phyloP scores from a whole-genome alignment of 1,140 invertebrate species.

The Anastatus disparis region DNA sequence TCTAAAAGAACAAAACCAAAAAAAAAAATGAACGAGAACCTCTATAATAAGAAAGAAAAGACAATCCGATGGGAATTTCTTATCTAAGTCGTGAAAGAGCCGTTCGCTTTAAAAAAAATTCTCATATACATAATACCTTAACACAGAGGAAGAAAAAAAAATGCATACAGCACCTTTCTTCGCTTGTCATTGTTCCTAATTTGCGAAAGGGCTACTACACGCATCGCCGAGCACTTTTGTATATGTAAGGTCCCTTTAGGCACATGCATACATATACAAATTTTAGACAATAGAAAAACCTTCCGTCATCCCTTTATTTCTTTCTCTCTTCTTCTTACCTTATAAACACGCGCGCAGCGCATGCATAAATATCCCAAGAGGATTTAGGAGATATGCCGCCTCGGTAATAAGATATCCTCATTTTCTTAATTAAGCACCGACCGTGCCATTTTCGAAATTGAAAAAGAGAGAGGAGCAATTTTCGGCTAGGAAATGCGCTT shows the following conservation, averaged over 20 bases:
- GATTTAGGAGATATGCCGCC: background rate
- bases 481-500: background rate
- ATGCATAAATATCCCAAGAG: background rate
- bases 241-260: background rate
- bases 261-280: background rate
- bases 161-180: background rate
- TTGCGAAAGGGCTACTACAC: conserved; percentile 9
- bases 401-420: conserved; percentile 25
- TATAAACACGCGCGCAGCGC: background rate
- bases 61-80: conserved; percentile 24
- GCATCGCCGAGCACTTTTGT: conserved; percentile 9
- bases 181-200: conserved; percentile 16
- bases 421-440: conserved; percentile 33
- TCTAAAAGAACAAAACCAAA: background rate
- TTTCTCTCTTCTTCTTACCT: background rate
- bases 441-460: conserved; percentile 28
- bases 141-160: background rate
- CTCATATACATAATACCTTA: background rate
- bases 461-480: conserved; percentile 8
- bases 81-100: background rate
- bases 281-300: background rate
- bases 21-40: background rate
- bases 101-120: background rate
- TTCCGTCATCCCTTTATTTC: background rate
- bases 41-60: background rate